phyloP scores from a whole-genome alignment of 2,797 vertebrate species.

The Mormyrops attenuatus region DNA sequence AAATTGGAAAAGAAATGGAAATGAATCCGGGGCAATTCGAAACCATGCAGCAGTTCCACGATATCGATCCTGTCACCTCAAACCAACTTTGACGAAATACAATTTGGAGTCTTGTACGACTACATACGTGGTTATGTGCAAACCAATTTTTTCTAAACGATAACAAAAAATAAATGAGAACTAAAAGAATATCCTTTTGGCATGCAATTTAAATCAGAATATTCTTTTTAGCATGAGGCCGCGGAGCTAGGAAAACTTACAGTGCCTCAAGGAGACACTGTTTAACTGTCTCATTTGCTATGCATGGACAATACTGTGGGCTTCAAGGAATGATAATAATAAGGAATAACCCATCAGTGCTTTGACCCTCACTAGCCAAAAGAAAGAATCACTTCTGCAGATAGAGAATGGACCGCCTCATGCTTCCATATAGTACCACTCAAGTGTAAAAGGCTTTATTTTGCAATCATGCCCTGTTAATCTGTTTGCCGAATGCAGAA shows the following conservation, averaged over 20 bases:
- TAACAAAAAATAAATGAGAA: background rate
- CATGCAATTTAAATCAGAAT: background rate
- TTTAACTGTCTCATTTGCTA: slow-evolving; percentile 1
- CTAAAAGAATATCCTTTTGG: background rate
- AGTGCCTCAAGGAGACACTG: background rate
- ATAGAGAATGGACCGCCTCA: background rate
- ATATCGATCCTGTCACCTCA: background rate
- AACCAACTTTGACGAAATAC: background rate
- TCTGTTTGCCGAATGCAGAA: slow-evolving; percentile 29
- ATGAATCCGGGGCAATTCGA: background rate
- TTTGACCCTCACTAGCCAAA: background rate
- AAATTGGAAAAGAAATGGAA: background rate
- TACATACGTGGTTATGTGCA: background rate
- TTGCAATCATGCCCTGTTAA: slow-evolving; percentile 13
- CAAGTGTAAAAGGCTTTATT: background rate
- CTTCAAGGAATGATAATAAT: background rate
- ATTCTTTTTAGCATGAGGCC: background rate
- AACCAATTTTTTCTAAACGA: background rate
- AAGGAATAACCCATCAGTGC: background rate
- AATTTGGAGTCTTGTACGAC: background rate
- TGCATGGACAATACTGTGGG: background rate
- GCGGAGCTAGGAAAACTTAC: background rate
- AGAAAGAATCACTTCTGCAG: background rate
- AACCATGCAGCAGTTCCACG: background rate
- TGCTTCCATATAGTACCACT: background rate